Conservation (phyloP, 2,113 vertebrate species). For the Puma concolor region DNA sequence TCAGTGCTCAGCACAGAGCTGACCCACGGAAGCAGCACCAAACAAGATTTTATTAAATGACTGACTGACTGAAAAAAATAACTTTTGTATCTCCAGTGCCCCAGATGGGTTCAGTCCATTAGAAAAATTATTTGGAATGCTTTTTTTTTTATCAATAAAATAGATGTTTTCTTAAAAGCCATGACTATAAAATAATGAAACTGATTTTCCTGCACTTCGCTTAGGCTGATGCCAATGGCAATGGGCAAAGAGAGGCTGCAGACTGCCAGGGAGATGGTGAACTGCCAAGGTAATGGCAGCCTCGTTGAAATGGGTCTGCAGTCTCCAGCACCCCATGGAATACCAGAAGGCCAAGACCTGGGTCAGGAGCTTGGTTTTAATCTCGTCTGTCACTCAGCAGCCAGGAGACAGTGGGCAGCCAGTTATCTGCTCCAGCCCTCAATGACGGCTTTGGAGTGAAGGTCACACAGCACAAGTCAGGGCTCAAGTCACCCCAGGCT, state of each 20-base stretch:
- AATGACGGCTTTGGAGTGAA: too few relatives aligned
- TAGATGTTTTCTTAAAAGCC: neutral
- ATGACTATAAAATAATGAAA: neutral
- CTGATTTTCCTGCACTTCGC: neutral
- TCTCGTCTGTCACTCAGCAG: neutral
- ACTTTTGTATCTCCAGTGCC: neutral
- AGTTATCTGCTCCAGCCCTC: neutral
- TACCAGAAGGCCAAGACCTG: neutral
- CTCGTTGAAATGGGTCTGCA: neutral
- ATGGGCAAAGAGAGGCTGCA: neutral
- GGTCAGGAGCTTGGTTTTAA: neutral
- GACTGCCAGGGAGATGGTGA: neutral
- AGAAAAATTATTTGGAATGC: neutral
- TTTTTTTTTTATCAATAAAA: neutral
- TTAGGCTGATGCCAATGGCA: neutral
- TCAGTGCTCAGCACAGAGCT: neutral
- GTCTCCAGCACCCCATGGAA: rapidly evolving
- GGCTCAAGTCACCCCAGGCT: neutral
- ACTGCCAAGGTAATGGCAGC: neutral
- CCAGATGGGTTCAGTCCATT: neutral
- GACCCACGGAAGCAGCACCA: neutral
- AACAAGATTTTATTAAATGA: neutral
- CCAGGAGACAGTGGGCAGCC: neutral
- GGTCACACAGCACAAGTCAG: neutral
- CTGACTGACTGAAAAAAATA: neutral